Evolutionary conservation across 2,888 invertebrate genomes (phyloP), one percentile per base, ranked within the genome.

Genomic region (Andrena bucephala): DNA sequence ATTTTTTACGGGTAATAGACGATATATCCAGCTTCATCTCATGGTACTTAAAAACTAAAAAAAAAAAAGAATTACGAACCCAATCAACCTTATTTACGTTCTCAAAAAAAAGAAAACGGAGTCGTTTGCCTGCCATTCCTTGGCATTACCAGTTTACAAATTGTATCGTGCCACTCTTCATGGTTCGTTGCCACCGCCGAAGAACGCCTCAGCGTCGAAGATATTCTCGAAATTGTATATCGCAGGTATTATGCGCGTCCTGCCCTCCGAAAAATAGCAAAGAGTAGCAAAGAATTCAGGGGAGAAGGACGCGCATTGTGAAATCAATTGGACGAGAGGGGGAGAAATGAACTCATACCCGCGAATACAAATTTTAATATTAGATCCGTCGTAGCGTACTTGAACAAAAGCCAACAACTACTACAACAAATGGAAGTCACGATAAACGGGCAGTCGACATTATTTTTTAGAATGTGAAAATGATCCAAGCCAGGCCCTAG

Each of bases 401-500:
- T 69, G 68, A 82, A 57, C 60, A n/a, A 59, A 52, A 42, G 20
- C 0, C 10, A 24, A 60, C 16, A 27, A 24, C 24, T 31, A 33
- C 27, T 42, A 16, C 31, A 42, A 59, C 27, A n/a, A 80, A 50
- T 66, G 36, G 27, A 72, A 36, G 48, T 68, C 63, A 81, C 67
- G 67, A 72, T 83, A 80, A 89, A 88, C 81, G 83, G 81, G 73
- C 86, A 85, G 79, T 87, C 77, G 85, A 87, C 85, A 83, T 73
- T 90, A 90, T 89, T 90, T 89, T 90, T 91, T 88, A 87, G 85
- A 24, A 89, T 84, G 85, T 72, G 79, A 82, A 82, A 86, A 87
- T 77, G 85, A 83, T 80, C 77, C 74, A 85, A 88, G 87, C 85
- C 87, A 88, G 81, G 85, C 81, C 75, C 83, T 81, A 77, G 84